Evolutionary conservation across 2,888 invertebrate genomes (phyloP), one percentile per base, ranked within the genome.

Genomic region (Ischnus inquisitorius): DNA sequence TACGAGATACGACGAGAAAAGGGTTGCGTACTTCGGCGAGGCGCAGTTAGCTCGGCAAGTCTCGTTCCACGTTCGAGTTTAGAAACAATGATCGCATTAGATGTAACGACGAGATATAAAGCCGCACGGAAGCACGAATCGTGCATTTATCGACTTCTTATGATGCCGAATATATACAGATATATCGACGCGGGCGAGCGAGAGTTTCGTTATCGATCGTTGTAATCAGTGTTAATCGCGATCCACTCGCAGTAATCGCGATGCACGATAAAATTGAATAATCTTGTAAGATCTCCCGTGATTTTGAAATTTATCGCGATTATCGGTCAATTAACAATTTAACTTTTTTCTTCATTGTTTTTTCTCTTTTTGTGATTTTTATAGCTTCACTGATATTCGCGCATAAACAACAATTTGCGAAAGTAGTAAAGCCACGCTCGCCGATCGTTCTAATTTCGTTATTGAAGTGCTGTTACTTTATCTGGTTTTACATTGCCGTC

Each of bases 51-150:
- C 39, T 46, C 28, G 28, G 28, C 57, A 25, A 51, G 28, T 64
- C 46, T 25, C 46, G 65, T 82, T 54, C 54, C 25, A 22, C 48
- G 48, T 19, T 48, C 14, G 41, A 39, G 82, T 46, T 78, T 54
- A 76, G 79, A 83, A 72, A 83, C 83, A 83, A 83, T 83, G 79
- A 83, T 79, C 83, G 79, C 69, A 83, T 79, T 83, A 76, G 71
- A 83, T 83, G 75, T 79, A 83, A 83, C 75, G 75, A 83, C 69
- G 28, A 64, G 79, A 79, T 83, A 34, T 34, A 34, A 83, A 83
- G n/a, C 48, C 43, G 76, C 75, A 71, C 83, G 79, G 83, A 83
- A 83, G 79, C 79, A 83, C 79, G 83, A 79, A 76, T 16, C 57
- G 65, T n/a, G 57, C 71, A 76, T 83, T 83, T 83, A 79, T 83